Evolutionary conservation across 2,797 vertebrate genomes (phyloP).

Genomic region (Graptemys geographica): DNA sequence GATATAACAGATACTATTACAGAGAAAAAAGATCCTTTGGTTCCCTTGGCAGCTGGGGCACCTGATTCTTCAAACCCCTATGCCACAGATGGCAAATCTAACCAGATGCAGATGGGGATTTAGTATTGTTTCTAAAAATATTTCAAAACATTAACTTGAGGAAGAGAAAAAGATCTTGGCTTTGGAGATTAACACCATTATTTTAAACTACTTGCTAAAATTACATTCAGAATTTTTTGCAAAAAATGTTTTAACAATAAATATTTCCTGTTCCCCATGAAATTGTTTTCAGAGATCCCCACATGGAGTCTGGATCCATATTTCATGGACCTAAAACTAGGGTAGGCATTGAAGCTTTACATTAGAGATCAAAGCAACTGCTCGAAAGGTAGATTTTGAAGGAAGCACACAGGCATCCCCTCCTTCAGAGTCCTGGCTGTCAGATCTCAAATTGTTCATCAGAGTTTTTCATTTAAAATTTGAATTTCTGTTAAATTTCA

Average conservation of each 20-base stretch:
- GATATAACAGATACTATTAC: background rate
- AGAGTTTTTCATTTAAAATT: background rate
- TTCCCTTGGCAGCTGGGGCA: slow-evolving; percentile 63
- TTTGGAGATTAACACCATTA: slow-evolving; percentile 20
- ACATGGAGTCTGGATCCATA: background rate
- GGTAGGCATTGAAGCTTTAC: slow-evolving; percentile 1
- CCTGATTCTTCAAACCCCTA: slow-evolving; percentile 43
- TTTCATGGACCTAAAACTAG: background rate
- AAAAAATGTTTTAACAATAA: fast-evolving
- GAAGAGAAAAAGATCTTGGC: slow-evolving; percentile 62
- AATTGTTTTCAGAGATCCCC: background rate
- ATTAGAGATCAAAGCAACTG: background rate
- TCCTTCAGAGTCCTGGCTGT: background rate
- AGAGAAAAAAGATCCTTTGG: background rate
- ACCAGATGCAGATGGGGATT: slow-evolving; percentile 69
- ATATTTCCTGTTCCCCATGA: background rate
- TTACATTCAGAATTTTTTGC: background rate
- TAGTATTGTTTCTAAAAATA: slow-evolving; percentile 69
- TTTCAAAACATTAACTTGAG: slow-evolving; percentile 60
- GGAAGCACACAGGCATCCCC: background rate
- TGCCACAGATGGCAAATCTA: slow-evolving; percentile 63
- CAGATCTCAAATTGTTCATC: background rate
- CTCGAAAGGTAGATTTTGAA: background rate
- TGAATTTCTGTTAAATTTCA: background rate
- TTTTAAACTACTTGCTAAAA: background rate